phyloP scores from a whole-genome alignment of 2,888 invertebrate species.

The Drosophila meridionalis region DNA sequence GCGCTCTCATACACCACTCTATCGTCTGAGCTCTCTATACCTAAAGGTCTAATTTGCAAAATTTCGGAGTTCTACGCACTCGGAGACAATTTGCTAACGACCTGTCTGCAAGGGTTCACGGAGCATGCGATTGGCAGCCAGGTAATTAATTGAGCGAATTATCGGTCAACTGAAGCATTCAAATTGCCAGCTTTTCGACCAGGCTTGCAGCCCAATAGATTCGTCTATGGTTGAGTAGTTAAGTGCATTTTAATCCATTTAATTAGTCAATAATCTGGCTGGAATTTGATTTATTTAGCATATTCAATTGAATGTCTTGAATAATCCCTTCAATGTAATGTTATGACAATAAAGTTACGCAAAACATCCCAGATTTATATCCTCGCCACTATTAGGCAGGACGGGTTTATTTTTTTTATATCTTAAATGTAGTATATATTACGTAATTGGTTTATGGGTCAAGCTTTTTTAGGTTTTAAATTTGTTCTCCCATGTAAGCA shows the following conservation, averaged over 20 bases:
- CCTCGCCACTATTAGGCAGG: too few relatives aligned
- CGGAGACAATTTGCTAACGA: slow-evolving; percentile 29
- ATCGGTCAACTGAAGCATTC: slow-evolving; percentile 7
- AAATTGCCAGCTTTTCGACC: neutral
- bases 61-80: slow-evolving; percentile 28
- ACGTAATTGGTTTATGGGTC: too few relatives aligned
- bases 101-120: slow-evolving; percentile 17
- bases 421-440: too few relatives aligned
- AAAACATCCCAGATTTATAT: too few relatives aligned
- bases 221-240: neutral
- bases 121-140: slow-evolving; percentile 47
- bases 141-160: slow-evolving; percentile 46
- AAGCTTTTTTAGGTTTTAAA: too few relatives aligned
- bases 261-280: neutral
- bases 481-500: too few relatives aligned
- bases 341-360: too few relatives aligned
- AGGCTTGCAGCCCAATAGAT: slow-evolving; percentile 15
- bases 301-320: neutral
- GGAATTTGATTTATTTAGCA: neutral
- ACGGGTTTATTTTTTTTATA: too few relatives aligned
- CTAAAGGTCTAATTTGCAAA: slow-evolving; percentile 60
- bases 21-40: neutral
- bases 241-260: neutral
- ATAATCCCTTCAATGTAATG: too few relatives aligned
- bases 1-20: slow-evolving; percentile 1